Base-by-base conservation (phyloP, 2,113 vertebrate genomes). In the Cyprinodon variegatus region DNA sequence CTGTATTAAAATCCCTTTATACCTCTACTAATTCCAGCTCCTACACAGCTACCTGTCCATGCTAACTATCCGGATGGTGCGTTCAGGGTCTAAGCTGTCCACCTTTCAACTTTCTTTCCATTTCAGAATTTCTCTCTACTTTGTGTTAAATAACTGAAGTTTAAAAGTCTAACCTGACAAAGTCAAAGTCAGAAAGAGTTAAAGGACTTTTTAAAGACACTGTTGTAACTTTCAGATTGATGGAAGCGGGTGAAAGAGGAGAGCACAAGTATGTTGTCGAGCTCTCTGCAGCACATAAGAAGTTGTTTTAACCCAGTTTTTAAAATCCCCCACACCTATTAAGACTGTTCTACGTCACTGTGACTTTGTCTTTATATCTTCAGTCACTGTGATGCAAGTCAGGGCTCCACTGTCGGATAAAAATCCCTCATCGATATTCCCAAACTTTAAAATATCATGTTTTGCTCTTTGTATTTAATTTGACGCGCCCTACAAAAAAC, bases 311-410 rank as follows among this genome's bases (percentile, higher is more conserved):
- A 4, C 45, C 46, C 13, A n/a, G 10, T 29, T 53, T 38, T 53
- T 53, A 11, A 6, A 8, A 20, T 11, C 12, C 2, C 9, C 38
- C 39, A 1, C 45, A 72, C 11, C 13, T 45, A 37, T 0, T 13
- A 72, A 37, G 9, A 70, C 78, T 68, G n/a, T 76, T 86, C 40
- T 63, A 39, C 12, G 37, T 79, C 83, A 88, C 87, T 83, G 82
- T 81, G 84, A 78, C 77, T 88, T 82, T 76, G 22, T 85, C 29
- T 82, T 65, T 62, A 84, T 57, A 72, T 75, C 61, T 61, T 53
- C 61, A 50, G 73, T 87, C 79, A 84, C 83, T 83, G 81, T 81
- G 86, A 86, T 43, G 48, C 53, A 66, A 50, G 64, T 72, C 38
- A 10, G 50, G 43, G 62, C 71, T 65, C 11, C 60, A 70, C 41